Percentiles rank a stretch among this genome's conserved stretches.
Evolutionary conservation across 2,888 invertebrate genomes (phyloP).

Genomic region (Ceriagrion tenellum): DNA sequence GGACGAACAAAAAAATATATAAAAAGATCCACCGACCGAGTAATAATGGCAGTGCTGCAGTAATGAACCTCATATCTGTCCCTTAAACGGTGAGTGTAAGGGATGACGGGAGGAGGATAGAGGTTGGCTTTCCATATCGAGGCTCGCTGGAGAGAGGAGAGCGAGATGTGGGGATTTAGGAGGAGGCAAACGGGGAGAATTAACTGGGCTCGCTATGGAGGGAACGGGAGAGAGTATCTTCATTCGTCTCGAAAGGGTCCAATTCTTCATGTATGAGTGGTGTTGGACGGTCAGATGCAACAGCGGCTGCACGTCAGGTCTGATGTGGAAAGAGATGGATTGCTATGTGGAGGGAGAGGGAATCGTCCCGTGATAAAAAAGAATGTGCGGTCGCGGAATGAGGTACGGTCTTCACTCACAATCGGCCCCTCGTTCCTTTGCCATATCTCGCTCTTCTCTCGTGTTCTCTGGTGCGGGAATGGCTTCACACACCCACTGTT

Average conservation of each 20-base stretch:
- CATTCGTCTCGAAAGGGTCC: not conserved
- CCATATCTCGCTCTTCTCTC: not conserved
- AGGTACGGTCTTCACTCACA: no score
- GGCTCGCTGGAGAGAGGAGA: not conserved
- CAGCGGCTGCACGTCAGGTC: not conserved
- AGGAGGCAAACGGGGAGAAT: not conserved
- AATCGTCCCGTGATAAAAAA: not conserved
- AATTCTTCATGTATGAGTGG: constrained; percentile 19
- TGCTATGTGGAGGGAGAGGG: not conserved
- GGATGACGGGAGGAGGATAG: not conserved
- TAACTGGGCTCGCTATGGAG: not conserved
- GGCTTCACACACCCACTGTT: not conserved
- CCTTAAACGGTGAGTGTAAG: not conserved
- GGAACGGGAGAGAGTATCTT: not conserved
- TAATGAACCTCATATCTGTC: not conserved
- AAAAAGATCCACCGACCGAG: not conserved
- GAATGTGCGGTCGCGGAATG: no score
- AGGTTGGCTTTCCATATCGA: not conserved
- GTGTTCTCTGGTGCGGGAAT: not conserved
- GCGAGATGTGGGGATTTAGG: not conserved
- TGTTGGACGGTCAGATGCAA: not conserved
- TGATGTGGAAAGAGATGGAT: not conserved
- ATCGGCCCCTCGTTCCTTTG: not conserved
- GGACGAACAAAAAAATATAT: not conserved
- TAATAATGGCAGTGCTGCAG: not conserved